Percentiles rank a stretch among this genome's conserved stretches.
Evolutionary conservation across 2,113 vertebrate species (phyloP).

Genomic region (Onychostruthus taczanowskii): DNA sequence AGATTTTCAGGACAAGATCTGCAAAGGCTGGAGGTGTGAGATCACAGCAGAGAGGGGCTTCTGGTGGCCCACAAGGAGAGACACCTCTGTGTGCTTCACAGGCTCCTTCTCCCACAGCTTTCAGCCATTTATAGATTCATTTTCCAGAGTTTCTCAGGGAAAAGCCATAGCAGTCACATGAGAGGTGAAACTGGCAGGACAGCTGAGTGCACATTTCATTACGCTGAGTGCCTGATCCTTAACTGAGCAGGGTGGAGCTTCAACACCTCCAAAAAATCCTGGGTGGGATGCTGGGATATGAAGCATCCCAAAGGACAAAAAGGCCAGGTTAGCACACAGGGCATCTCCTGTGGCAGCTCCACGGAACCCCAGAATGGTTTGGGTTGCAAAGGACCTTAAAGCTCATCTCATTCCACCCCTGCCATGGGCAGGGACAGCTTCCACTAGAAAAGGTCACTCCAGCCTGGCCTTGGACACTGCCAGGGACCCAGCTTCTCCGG

Average conservation of each 20-base stretch:
- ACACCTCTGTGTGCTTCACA: neutral
- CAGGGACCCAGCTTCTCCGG: neutral
- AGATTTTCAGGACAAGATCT: neutral
- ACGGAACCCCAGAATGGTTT: neutral
- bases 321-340: neutral
- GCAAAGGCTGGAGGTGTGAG: neutral
- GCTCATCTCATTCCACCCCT: neutral
- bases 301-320: neutral
- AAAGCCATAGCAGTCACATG: neutral
- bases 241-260: neutral
- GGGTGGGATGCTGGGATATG: neutral
- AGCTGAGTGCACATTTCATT: neutral
- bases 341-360: neutral
- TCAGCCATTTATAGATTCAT: neutral
- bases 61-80: neutral
- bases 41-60: neutral
- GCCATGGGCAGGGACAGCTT: neutral
- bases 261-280: neutral
- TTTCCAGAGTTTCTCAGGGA: neutral
- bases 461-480: rapidly evolving
- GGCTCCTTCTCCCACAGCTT: neutral
- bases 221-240: neutral
- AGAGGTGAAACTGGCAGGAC: neutral
- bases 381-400: neutral
- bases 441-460: neutral